A percentile compares a stretch with the other conserved stretches of the same genome.
phyloP scores from a whole-genome alignment of 2,888 invertebrate genomes.

The Ornithoptera alexandrae region DNA sequence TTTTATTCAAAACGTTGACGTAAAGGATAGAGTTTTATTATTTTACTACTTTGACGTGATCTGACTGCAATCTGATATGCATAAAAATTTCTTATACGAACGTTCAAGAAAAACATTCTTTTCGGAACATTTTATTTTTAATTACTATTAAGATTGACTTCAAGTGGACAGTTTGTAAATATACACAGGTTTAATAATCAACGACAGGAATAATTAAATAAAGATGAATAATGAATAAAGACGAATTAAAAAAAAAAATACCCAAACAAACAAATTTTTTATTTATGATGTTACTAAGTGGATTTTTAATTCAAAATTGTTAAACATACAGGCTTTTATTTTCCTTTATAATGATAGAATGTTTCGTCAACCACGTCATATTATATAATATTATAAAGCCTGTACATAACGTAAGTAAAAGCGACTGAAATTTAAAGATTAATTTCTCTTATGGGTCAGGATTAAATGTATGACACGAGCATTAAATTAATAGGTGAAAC shows the following conservation, averaged over 20 bases:
- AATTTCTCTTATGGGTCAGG: constrained; percentile 4
- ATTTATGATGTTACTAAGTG: too few relatives aligned
- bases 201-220: not conserved
- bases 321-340: too few relatives aligned
- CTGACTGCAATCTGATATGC: constrained; percentile 57
- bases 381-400: too few relatives aligned
- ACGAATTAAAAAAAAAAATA: too few relatives aligned
- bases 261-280: too few relatives aligned
- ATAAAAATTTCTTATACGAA: constrained; percentile 16
- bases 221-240: too few relatives aligned
- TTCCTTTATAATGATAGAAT: too few relatives aligned
- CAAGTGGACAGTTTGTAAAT: not conserved
- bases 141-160: not conserved
- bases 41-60: constrained; percentile 76
- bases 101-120: not conserved
- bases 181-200: not conserved
- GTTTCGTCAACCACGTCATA: too few relatives aligned
- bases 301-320: too few relatives aligned
- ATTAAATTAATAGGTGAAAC: constrained; percentile 29
- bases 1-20: constrained; percentile 79
- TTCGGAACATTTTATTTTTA: too few relatives aligned
- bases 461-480: constrained; percentile 21
- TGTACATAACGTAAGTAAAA: not conserved
- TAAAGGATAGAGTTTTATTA: constrained; percentile 77
- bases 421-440: not conserved